phyloP scores from a whole-genome alignment of 1,140 invertebrate species.

The Drosophila kikkawai region DNA sequence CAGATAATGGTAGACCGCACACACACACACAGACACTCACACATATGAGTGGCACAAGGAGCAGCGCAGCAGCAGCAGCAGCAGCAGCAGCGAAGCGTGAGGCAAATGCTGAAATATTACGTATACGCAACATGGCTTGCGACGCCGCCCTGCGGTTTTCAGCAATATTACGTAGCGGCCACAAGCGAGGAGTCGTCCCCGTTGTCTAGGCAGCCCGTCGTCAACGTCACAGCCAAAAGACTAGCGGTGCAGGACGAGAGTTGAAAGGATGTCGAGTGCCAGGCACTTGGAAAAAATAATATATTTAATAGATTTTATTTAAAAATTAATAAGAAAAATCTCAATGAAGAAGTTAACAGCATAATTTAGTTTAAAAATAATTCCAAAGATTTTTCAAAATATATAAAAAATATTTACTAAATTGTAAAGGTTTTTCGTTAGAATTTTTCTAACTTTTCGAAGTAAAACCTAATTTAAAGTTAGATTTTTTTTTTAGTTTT shows the following conservation, averaged over 20 bases:
- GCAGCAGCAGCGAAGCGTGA: slow-evolving; percentile 65
- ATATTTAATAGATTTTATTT: neutral
- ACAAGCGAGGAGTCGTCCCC: slow-evolving; percentile 53
- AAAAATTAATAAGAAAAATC: neutral
- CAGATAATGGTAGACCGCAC: slow-evolving; percentile 84
- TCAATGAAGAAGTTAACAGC: fast-evolving
- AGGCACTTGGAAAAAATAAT: slow-evolving; percentile 38
- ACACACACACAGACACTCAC: slow-evolving; percentile 56
- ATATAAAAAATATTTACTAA: neutral
- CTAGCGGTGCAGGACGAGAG: slow-evolving; percentile 30
- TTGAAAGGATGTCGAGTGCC: slow-evolving; percentile 51
- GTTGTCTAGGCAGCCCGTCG: slow-evolving; percentile 53
- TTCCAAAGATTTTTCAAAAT: no score
- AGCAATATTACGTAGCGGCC: slow-evolving; percentile 78
- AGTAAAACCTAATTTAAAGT: no score
- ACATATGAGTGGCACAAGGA: slow-evolving; percentile 24
- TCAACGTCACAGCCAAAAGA: slow-evolving; percentile 63
- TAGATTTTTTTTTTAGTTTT: neutral
- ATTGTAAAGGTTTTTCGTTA: neutral
- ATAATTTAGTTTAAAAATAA: neutral
- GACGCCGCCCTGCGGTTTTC: slow-evolving; percentile 61
- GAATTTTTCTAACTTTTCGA: neutral
- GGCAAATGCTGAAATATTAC: slow-evolving; percentile 82
- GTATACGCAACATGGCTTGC: slow-evolving; percentile 72
- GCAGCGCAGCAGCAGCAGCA: slow-evolving; percentile 11